Evolutionary conservation across 2,113 vertebrate genomes (phyloP).

Genomic region (Pollimyrus isidori): DNA sequence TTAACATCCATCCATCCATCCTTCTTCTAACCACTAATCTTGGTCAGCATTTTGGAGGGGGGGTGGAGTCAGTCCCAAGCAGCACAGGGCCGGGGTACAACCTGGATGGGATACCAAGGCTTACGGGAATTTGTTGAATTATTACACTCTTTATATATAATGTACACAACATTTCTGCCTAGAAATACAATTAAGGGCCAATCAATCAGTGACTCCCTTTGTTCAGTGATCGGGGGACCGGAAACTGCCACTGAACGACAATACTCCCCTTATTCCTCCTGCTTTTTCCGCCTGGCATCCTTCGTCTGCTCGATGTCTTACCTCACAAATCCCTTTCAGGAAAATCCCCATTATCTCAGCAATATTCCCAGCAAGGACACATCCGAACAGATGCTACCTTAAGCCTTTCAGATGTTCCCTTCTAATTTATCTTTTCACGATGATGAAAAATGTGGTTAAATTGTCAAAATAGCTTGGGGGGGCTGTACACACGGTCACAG

Average conservation of each 20-base stretch:
- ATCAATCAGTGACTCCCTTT: neutral
- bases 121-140: neutral
- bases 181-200: neutral
- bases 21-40: neutral
- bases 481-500: neutral
- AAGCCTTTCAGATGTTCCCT: neutral
- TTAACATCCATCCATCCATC: neutral
- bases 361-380: neutral
- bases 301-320: neutral
- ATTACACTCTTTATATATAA: neutral
- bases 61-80: neutral
- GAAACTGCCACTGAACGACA: neutral
- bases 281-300: neutral
- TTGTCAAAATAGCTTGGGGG: neutral
- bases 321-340: neutral
- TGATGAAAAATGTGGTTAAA: neutral
- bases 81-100: neutral
- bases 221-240: neutral
- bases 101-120: neutral
- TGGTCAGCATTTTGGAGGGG: neutral
- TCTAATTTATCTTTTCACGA: neutral
- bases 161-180: neutral
- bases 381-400: neutral
- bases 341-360: neutral
- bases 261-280: neutral